A percentile compares a stretch with the other conserved stretches of the same genome.
Evolutionary conservation across 2,888 invertebrate genomes (phyloP).

Genomic region (Gonocerus acuteangulatus): DNA sequence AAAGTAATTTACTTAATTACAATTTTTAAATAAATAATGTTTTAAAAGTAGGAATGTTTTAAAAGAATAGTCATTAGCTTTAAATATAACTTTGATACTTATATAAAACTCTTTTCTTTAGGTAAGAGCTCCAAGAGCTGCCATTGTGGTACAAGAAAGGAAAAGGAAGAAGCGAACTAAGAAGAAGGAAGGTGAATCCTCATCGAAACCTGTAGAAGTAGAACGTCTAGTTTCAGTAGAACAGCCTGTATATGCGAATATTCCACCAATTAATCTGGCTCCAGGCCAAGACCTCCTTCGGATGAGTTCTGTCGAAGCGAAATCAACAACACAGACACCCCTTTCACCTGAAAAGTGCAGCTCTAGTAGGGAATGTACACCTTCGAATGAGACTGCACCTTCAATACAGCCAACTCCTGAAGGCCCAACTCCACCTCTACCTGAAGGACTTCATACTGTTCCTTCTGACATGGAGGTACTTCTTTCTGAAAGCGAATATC

Average conservation of each 20-base stretch:
- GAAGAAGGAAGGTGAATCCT: slow-evolving; percentile 29
- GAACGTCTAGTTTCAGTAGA: slow-evolving; percentile 26
- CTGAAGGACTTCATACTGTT: slow-evolving; percentile 46
- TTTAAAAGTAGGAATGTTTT: too few species aligned
- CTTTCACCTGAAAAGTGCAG: slow-evolving; percentile 36
- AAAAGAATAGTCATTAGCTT: too few species aligned
- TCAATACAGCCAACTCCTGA: background rate
- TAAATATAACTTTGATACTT: too few species aligned
- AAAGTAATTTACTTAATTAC: too few species aligned
- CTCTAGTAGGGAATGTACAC: slow-evolving; percentile 13
- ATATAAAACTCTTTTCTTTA: too few species aligned
- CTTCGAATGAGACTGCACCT: background rate
- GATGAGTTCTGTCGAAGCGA: slow-evolving; percentile 39
- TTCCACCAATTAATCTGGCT: background rate
- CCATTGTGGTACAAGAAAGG: slow-evolving; percentile 34
- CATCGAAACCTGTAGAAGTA: slow-evolving; percentile 16
- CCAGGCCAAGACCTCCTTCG: slow-evolving; percentile 36
- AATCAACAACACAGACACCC: slow-evolving; percentile 36
- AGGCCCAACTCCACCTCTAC: background rate
- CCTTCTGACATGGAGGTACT: slow-evolving; percentile 55
- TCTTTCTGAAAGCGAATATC: slow-evolving; percentile 41
- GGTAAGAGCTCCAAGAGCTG: slow-evolving; percentile 31
- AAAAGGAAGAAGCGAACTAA: slow-evolving; percentile 32
- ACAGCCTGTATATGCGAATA: slow-evolving; percentile 18
- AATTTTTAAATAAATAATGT: too few species aligned